Evolutionary conservation across 2,113 vertebrate species (phyloP).

Genomic region (Paradoxurus hermaphroditus): DNA sequence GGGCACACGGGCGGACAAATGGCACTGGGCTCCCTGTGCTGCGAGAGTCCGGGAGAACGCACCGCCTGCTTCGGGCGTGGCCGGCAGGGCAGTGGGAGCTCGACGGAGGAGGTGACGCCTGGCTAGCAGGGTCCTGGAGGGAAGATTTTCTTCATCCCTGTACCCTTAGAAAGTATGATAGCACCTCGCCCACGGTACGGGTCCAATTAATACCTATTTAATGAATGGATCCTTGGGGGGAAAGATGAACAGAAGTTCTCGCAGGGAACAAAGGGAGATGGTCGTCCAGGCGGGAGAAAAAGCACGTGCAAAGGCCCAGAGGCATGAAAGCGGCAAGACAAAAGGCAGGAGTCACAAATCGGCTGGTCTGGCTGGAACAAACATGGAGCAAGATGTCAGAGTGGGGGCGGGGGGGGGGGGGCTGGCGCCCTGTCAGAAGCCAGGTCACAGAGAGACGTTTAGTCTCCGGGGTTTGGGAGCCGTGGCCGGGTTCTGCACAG

Average conservation of each 20-base stretch:
- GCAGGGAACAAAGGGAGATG: accelerated
- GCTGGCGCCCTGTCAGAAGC: accelerated
- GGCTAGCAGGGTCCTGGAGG: not conserved
- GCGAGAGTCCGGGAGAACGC: accelerated
- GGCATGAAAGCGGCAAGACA: not conserved
- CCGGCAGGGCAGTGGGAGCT: not conserved
- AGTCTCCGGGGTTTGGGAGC: not conserved
- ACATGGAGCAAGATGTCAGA: too few species aligned
- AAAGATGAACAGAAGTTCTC: not conserved
- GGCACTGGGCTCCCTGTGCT: accelerated
- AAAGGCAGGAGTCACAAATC: accelerated
- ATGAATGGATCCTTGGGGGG: not conserved
- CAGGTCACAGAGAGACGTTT: accelerated
- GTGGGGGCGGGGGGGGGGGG: too few species aligned
- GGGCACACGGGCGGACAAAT: not conserved
- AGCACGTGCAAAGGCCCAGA: not conserved
- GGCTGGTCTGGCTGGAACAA: accelerated
- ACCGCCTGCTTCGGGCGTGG: accelerated
- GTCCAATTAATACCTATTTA: not conserved
- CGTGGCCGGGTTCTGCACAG: accelerated
- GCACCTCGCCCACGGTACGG: not conserved
- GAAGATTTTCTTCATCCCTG: not conserved
- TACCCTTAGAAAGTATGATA: not conserved
- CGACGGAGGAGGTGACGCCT: not conserved
- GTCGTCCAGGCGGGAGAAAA: not conserved